Conservation (phyloP, 2,797 vertebrate species). For the Pampus argenteus region DNA sequence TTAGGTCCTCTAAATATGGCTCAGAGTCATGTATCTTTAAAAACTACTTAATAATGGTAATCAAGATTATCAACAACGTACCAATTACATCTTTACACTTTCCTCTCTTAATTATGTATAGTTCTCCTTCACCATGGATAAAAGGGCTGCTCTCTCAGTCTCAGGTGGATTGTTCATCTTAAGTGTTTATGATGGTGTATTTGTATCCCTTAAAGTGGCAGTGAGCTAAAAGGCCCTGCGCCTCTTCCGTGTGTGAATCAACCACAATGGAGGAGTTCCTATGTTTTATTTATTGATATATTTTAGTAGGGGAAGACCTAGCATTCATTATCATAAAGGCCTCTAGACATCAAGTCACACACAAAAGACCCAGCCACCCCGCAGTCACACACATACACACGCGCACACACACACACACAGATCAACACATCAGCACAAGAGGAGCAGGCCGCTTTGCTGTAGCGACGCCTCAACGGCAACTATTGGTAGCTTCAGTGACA, state of each 20-base stretch:
- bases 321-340: conserved; percentile 88
- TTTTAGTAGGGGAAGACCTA: conserved; percentile 85
- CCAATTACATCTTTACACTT: conserved; percentile 87
- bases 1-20: conserved; percentile 86
- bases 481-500: conserved; percentile 78
- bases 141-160: conserved; percentile 76
- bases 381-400: conserved; percentile 36
- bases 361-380: conserved; percentile 69
- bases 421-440: conserved; percentile 51
- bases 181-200: conserved; percentile 83
- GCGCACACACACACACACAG: conserved; percentile 52
- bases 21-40: conserved; percentile 88
- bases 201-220: conserved; percentile 79
- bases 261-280: conserved; percentile 76
- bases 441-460: conserved; percentile 70
- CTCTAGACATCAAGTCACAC: conserved; percentile 83
- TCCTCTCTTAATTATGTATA: conserved; percentile 87
- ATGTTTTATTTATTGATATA: conserved; percentile 89
- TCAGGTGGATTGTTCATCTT: conserved; percentile 85
- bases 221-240: conserved; percentile 56
- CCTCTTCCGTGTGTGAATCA: conserved; percentile 54
- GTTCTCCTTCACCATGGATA: conserved; percentile 74
- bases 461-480: conserved; percentile 66
- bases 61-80: conserved; percentile 86
- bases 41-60: conserved; percentile 85